Base-by-base conservation (phyloP, 2,113 vertebrate genomes). In the Ictidomys tridecemlineatus region DNA sequence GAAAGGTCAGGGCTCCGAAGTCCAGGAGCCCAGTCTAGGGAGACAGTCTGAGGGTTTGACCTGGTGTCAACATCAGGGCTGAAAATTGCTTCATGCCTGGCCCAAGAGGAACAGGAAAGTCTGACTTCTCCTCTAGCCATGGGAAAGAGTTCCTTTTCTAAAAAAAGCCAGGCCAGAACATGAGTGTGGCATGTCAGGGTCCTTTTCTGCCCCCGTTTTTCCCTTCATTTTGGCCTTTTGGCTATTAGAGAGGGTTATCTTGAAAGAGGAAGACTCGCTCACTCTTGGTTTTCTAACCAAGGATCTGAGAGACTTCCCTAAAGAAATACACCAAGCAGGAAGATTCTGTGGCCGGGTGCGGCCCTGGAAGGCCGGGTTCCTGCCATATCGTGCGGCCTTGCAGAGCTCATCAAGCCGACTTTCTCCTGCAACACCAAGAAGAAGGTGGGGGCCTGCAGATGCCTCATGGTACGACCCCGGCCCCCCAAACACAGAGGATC, bases 91-190 rank as follows among this genome's bases (percentile, higher is more conserved):
- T 98, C 98, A 98, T 78, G 4, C 93, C 88, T 26, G 11, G 63
- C 97, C 93, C 97, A 98, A 98, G 97, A 95, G 98, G 97, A 98
- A 98, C 98, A 98, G 32, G 1, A 97, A 98, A 98, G 98, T 97
- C 97, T 94, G 90, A 70, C 95, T 98, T 98, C 98, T 96, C 83
- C 97, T 97, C 97, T 82, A 30, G 82, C 93, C 98, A 97, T 95
- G 98, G 97, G 96, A 97, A 97, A 98, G 95, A 92, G 83, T 93
- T 87, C 48, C 79, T 94, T 96, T 98, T 95, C 97, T 98, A 95
- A 94, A 97, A 97, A 96, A 95, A 92, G 76, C 70, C 65, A 97
- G 94, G 70, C 84, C 91, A 96, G 92, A 94, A 51, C 39, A 22
- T 24, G 94, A 93, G 90, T 53, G 42, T 90, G 70, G 94, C 82